A percentile compares a stretch with the other conserved stretches of the same genome.
Evolutionary conservation across 2,888 invertebrate genomes (phyloP).

Genomic region (Tenthredo distinguenda): DNA sequence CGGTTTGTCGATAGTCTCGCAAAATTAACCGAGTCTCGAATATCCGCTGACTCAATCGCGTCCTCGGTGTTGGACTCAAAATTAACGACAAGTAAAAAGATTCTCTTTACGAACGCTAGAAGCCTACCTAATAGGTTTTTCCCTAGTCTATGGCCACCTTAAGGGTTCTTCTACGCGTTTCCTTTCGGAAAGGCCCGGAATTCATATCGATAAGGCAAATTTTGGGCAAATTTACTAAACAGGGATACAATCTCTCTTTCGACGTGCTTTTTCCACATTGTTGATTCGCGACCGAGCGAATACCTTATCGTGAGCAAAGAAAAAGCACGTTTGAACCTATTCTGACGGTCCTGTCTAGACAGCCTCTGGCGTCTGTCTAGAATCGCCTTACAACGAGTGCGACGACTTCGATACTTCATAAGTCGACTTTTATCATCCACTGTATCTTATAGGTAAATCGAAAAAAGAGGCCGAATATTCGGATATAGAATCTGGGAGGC

Average conservation of each 20-base stretch:
- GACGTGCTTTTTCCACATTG: not conserved
- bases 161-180: not conserved
- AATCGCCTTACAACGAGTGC: not conserved
- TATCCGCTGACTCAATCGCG: not conserved
- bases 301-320: not conserved
- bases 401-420: not conserved
- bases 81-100: not conserved
- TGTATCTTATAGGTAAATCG: not conserved
- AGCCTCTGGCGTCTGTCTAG: not conserved
- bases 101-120: not conserved
- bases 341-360: not conserved
- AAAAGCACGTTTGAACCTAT: not conserved
- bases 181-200: not conserved
- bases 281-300: not conserved
- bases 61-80: not conserved
- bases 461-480: not conserved
- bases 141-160: not conserved
- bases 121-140: not conserved
- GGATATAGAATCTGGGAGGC: not conserved
- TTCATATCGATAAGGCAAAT: conserved; percentile 1
- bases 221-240: not conserved
- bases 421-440: not conserved
- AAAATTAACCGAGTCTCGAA: not conserved
- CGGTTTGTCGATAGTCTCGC: too few relatives aligned
- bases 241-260: not conserved